These are phyloP conservation scores for Galaxias olidus DNA, from an alignment of 2,797 vertebrate species.

Conservation along the genomic window DNA sequence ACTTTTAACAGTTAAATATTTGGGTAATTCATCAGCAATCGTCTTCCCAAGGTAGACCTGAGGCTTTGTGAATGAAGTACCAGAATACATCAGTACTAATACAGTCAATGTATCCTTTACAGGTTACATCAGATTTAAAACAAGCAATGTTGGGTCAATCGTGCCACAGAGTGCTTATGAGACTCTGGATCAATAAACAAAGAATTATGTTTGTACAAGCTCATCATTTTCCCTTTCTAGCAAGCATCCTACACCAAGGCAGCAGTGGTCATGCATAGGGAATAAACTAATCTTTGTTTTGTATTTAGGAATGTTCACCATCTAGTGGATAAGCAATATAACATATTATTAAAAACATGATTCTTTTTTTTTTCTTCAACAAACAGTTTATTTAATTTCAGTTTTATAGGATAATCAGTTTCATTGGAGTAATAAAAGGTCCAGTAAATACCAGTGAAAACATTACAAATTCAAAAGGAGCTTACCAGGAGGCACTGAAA, in stretches of 20 bases:
- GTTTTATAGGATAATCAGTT: too few relatives aligned
- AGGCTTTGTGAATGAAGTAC: background rate
- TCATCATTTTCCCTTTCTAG: background rate
- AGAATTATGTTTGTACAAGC: constrained; percentile 23
- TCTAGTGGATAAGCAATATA: constrained; percentile 24
- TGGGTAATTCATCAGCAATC: too few relatives aligned
- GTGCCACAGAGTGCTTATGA: background rate
- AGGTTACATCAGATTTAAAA: constrained; percentile 18
- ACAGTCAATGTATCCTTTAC: constrained; percentile 20
- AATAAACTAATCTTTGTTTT: background rate
- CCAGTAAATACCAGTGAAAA: constrained; percentile 18
- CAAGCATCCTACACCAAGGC: background rate
- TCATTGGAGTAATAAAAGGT: background rate
- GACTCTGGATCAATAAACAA: constrained; percentile 34
- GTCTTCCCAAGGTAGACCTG: too few relatives aligned
- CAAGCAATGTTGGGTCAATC: background rate
- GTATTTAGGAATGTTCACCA: constrained; percentile 6
- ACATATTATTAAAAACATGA: background rate
- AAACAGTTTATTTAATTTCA: too few relatives aligned
- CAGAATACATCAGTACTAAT: constrained; percentile 13
- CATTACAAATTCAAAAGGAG: constrained; percentile 6
- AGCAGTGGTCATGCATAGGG: background rate
- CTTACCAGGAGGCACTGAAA: constrained; percentile 24
- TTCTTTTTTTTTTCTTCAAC: too few relatives aligned
- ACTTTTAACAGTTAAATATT: too few relatives aligned